Conservation (phyloP, 2,797 vertebrate genomes). For the Acanthornis magna region DNA sequence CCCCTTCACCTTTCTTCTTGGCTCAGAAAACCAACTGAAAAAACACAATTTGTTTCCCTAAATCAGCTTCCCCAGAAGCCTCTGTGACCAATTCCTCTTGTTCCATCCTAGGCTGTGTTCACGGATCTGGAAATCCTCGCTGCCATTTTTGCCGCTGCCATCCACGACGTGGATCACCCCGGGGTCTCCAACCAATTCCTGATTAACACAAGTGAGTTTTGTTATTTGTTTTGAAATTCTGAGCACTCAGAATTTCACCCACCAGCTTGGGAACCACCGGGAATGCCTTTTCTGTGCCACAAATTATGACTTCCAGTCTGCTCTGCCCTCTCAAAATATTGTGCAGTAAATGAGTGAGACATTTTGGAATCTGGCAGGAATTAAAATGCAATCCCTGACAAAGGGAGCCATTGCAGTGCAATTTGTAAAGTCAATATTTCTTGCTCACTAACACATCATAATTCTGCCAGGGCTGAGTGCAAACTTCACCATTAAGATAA, state of each 20-base stretch:
- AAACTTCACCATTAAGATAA: not conserved
- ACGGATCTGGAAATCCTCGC: constrained; percentile 97
- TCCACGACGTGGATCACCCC: constrained; percentile 98
- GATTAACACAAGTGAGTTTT: constrained; percentile 96
- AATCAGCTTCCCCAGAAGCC: not conserved
- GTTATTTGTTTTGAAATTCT: not conserved
- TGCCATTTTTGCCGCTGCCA: constrained; percentile 95
- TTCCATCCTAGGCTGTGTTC: constrained; percentile 87
- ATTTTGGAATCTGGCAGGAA: not conserved
- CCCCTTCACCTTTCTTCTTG: not conserved
- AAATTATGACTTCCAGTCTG: not conserved
- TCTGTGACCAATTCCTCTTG: not conserved
- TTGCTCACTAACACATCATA: not conserved
- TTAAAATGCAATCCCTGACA: not conserved
- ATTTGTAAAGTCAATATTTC: not conserved
- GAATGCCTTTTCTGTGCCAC: not conserved
- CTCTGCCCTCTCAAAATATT: not conserved
- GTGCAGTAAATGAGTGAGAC: not conserved
- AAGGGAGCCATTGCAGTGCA: not conserved
- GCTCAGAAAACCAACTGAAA: not conserved
- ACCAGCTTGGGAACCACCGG: not conserved
- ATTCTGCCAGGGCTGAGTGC: not conserved
- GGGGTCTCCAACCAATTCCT: constrained; percentile 99
- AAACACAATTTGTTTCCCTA: not conserved
- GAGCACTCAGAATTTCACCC: not conserved